Conservation (phyloP, 1,140 invertebrate species). For the Paracyclopina nana region DNA sequence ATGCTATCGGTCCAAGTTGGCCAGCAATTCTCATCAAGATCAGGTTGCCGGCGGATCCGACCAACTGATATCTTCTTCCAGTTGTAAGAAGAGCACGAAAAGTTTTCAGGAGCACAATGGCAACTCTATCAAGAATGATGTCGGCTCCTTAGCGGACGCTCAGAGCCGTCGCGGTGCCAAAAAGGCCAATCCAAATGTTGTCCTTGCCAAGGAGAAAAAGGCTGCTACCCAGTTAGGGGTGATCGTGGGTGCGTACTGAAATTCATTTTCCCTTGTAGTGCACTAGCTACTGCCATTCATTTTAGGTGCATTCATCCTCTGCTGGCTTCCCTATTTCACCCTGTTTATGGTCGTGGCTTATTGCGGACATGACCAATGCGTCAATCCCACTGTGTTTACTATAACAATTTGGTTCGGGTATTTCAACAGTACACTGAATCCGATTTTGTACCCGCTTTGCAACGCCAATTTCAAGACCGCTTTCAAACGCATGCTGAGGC, state of each 20-base stretch:
- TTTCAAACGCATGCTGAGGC: slow-evolving; percentile 31
- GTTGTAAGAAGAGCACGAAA: too few species aligned
- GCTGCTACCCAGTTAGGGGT: slow-evolving; percentile 41
- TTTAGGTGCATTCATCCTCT: slow-evolving; percentile 36
- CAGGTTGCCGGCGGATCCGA: too few species aligned
- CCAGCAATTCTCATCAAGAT: too few species aligned
- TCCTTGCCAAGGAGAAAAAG: slow-evolving; percentile 36
- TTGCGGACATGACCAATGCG: slow-evolving; percentile 30
- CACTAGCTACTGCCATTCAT: background rate
- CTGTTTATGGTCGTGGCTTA: slow-evolving; percentile 40
- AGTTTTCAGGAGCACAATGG: too few species aligned
- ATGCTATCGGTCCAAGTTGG: background rate
- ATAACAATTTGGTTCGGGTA: slow-evolving; percentile 37
- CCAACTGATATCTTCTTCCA: too few species aligned
- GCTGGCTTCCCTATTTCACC: slow-evolving; percentile 43
- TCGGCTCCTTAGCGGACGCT: too few species aligned
- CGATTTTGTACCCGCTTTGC: slow-evolving; percentile 36
- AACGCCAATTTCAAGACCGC: slow-evolving; percentile 34
- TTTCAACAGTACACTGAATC: slow-evolving; percentile 36
- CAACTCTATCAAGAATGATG: too few species aligned
- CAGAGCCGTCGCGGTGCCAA: slow-evolving; percentile 8
- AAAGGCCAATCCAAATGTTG: slow-evolving; percentile 20
- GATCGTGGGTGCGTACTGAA: slow-evolving; percentile 39
- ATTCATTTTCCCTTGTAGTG: background rate
- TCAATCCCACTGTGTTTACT: slow-evolving; percentile 25